These are phyloP conservation scores for Ctenosaura bakeri DNA, from an alignment of 2,797 vertebrate species.

Conservation along the genomic window DNA sequence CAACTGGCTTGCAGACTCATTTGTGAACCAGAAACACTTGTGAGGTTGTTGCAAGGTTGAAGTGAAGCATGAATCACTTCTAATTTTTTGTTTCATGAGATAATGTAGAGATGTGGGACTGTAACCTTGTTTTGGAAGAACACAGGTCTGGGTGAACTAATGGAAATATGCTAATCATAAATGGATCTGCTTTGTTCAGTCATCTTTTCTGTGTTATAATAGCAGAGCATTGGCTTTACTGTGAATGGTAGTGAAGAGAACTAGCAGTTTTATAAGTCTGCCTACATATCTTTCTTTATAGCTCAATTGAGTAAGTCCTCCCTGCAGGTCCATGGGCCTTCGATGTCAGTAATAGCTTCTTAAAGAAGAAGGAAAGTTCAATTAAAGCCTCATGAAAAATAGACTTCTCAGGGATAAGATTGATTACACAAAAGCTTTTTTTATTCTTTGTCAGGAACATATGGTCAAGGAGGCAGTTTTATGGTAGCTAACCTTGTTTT, in stretches of 20 bases:
- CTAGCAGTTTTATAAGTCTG: not conserved
- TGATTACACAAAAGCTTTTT: conserved; percentile 6
- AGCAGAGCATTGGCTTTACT: not conserved
- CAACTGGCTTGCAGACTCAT: not conserved
- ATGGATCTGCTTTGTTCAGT: not conserved
- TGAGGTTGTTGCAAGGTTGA: not conserved
- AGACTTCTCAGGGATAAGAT: conserved; percentile 12
- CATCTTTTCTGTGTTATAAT: not conserved
- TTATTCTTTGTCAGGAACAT: conserved; percentile 21
- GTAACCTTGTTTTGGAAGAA: not conserved
- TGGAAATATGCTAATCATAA: not conserved
- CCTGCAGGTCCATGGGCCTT: not conserved
- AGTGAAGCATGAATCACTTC: not conserved
- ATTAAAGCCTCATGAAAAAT: conserved; percentile 26
- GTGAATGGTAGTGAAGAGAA: not conserved
- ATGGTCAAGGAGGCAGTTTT: conserved; percentile 16
- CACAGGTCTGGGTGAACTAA: not conserved
- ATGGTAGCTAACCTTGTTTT: conserved; percentile 7
- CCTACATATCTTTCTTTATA: conserved; percentile 10
- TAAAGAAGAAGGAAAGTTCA: conserved; percentile 17
- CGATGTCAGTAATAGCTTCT: not conserved
- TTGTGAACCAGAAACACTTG: not conserved
- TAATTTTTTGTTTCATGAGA: not conserved
- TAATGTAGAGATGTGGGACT: not conserved
- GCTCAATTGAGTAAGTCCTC: conserved; percentile 20